Percentiles rank a stretch among this genome's conserved stretches.
These are phyloP conservation scores for Diplazon laetatorius DNA, from an alignment of 2,888 invertebrate genomes.

Conservation along the genomic window DNA sequence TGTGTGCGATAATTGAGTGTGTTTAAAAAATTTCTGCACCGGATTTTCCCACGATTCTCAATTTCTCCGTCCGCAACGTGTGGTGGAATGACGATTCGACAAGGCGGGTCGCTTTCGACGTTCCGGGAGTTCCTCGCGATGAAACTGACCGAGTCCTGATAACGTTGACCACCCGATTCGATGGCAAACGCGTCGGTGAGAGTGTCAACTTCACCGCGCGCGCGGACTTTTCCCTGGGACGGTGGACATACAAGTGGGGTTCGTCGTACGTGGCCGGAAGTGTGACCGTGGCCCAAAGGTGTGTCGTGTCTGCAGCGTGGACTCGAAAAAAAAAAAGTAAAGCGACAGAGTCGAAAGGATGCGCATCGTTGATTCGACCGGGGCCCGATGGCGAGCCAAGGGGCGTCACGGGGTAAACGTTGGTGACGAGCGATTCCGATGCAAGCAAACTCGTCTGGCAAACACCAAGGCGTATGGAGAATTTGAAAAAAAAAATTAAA, in stretches of 20 bases:
- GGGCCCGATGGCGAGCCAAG: slow-evolving; percentile 31
- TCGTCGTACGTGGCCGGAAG: slow-evolving; percentile 52
- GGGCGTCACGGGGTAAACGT: slow-evolving; percentile 41
- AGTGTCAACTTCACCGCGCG: slow-evolving; percentile 26
- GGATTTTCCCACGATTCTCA: slow-evolving; percentile 49
- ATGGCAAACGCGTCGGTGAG: neutral
- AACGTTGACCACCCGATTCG: neutral
- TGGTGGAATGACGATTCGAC: neutral
- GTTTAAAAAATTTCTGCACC: neutral
- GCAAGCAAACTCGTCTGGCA: slow-evolving; percentile 36
- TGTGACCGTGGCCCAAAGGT: slow-evolving; percentile 40
- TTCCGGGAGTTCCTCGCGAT: slow-evolving; percentile 10
- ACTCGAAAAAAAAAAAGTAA: slow-evolving; percentile 41
- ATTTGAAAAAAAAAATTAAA: slow-evolving; percentile 9
- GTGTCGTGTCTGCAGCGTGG: slow-evolving; percentile 42
- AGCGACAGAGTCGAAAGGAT: slow-evolving; percentile 45
- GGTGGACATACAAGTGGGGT: slow-evolving; percentile 19
- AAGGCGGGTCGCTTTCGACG: neutral
- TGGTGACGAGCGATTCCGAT: slow-evolving; percentile 48
- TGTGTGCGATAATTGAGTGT: neutral
- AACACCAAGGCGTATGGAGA: slow-evolving; percentile 26
- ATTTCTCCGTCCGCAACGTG: too few species aligned
- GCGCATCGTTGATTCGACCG: slow-evolving; percentile 52
- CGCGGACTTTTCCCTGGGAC: too few species aligned
- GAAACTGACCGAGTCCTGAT: slow-evolving; percentile 4